These are phyloP conservation scores for Calliopsis andreniformis DNA, from an alignment of 1,140 invertebrate species.

Conservation along the genomic window DNA sequence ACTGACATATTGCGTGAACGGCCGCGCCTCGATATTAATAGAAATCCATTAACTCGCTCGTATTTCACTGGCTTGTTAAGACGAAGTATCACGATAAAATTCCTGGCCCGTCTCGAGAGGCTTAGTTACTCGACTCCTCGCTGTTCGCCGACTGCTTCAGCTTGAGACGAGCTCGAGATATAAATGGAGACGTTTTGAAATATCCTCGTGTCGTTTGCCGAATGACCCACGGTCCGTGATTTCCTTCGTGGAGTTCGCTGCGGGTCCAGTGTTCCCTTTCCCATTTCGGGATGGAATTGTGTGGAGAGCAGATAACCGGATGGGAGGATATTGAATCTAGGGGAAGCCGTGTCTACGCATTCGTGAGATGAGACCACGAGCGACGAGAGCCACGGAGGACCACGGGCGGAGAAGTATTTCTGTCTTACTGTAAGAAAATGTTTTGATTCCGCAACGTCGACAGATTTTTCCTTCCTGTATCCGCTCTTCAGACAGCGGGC, in stretches of 20 bases:
- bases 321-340: constrained; percentile 40
- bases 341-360: constrained; percentile 37
- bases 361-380: background rate
- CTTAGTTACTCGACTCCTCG: background rate
- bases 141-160: too few relatives aligned
- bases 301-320: constrained; percentile 27
- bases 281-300: constrained; percentile 21
- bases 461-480: constrained; percentile 25
- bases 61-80: constrained; percentile 41
- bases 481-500: background rate
- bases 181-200: constrained; percentile 21
- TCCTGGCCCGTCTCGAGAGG: constrained; percentile 9
- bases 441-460: constrained; percentile 32
- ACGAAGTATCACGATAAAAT: constrained; percentile 30
- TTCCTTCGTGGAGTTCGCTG: background rate
- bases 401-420: background rate
- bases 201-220: background rate
- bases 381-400: too few relatives aligned
- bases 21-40: constrained; percentile 29
- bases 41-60: constrained; percentile 19
- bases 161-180: background rate
- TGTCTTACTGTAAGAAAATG: constrained; percentile 8
- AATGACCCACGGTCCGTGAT: constrained; percentile 1
- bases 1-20: background rate
- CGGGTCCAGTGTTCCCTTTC: background rate